A percentile compares a stretch with the other conserved stretches of the same genome.
Evolutionary conservation across 2,888 invertebrate genomes (phyloP).

Genomic region (Sesia apiformis): DNA sequence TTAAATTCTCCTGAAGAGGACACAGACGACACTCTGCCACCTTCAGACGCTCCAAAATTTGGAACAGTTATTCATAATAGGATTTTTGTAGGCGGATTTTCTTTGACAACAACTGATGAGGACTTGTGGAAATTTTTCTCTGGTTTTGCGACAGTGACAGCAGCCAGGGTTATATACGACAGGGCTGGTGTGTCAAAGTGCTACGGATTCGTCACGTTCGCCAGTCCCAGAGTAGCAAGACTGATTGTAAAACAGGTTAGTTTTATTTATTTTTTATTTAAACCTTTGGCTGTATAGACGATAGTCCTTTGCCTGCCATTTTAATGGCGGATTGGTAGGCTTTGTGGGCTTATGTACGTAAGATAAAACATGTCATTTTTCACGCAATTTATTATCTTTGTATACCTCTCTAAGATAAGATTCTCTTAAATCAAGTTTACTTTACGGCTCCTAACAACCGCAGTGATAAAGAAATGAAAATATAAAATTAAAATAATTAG

Average conservation of each 20-base stretch:
- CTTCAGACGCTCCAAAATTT: slow-evolving; percentile 73
- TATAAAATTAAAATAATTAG: no score
- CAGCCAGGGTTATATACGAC: slow-evolving; percentile 96
- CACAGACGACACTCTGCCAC: slow-evolving; percentile 57
- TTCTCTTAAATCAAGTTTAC: background rate
- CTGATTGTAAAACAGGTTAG: slow-evolving; percentile 69
- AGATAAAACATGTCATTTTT: background rate
- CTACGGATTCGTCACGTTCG: slow-evolving; percentile 87
- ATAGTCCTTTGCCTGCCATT: slow-evolving; percentile 5
- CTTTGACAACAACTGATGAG: slow-evolving; percentile 92
- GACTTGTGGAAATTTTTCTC: slow-evolving; percentile 95
- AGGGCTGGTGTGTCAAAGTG: slow-evolving; percentile 96
- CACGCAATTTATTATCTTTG: background rate
- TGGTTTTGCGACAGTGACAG: slow-evolving; percentile 90
- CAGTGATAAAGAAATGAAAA: no score
- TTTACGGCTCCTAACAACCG: no score
- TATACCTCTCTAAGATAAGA: background rate
- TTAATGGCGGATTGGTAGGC: background rate
- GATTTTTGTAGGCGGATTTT: slow-evolving; percentile 97
- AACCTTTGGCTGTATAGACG: background rate
- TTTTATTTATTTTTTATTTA: background rate
- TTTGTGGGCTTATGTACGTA: background rate
- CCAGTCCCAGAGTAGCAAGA: slow-evolving; percentile 65
- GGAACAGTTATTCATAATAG: slow-evolving; percentile 94
- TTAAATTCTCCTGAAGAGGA: slow-evolving; percentile 62